Percentiles rank a stretch among this genome's conserved stretches.
Conservation (phyloP, 2,113 vertebrate species). For the Pleuronectes platessa region DNA sequence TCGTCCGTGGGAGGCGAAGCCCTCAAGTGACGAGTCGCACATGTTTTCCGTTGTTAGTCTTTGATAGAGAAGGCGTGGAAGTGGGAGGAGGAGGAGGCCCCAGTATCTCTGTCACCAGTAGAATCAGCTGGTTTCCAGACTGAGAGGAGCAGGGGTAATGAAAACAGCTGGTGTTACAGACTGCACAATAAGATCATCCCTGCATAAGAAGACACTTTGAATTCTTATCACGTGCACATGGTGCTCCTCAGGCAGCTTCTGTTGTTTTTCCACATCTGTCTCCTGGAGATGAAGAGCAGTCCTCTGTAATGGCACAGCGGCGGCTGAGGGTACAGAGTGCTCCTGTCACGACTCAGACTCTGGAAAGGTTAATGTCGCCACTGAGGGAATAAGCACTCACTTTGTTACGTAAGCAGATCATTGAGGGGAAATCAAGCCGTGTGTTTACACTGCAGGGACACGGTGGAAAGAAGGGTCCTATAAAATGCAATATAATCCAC, state of each 20-base stretch:
- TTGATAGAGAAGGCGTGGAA: constrained; percentile 27
- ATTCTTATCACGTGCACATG: neutral
- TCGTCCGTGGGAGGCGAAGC: constrained; percentile 51
- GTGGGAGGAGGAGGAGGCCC: neutral
- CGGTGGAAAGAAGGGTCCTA: neutral
- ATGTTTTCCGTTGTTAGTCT: constrained; percentile 50
- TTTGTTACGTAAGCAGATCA: constrained; percentile 10
- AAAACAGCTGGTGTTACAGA: neutral
- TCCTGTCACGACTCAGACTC: constrained; percentile 8
- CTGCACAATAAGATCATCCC: neutral
- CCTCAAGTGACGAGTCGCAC: constrained; percentile 23
- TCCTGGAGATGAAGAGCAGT: constrained; percentile 9
- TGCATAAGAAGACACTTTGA: neutral
- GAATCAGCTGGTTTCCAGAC: constrained; percentile 9
- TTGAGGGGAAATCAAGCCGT: constrained; percentile 13
- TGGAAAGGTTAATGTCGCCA: constrained; percentile 43
- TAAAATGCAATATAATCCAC: constrained; percentile 13
- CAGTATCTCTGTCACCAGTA: neutral
- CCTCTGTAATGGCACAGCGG: constrained; percentile 1
- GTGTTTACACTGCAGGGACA: constrained; percentile 14
- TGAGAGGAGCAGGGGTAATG: neutral
- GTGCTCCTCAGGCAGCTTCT: too few species aligned
- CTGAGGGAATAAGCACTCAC: constrained; percentile 20
- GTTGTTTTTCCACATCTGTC: neutral
- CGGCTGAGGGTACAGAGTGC: constrained; percentile 16